These are phyloP conservation scores for Blomia tropicalis DNA, from an alignment of 2,888 invertebrate species.

Conservation along the genomic window DNA sequence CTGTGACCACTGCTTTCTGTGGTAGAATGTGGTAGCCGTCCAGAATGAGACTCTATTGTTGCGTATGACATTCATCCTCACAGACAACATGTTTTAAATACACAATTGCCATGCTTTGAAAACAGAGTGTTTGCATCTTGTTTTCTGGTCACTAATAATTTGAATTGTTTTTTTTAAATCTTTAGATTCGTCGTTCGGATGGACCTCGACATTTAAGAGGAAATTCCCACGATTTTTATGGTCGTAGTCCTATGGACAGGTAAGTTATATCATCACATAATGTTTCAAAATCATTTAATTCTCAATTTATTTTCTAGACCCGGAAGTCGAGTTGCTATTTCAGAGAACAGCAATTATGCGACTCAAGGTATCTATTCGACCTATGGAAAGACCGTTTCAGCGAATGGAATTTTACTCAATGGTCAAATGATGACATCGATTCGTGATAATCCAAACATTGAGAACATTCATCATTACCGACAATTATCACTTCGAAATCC, in stretches of 20 bases:
- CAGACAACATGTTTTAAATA: too few relatives aligned
- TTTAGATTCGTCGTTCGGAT: not conserved
- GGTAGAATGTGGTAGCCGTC: too few relatives aligned
- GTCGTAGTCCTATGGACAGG: slow-evolving; percentile 21
- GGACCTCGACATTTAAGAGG: not conserved
- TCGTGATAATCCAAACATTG: not conserved
- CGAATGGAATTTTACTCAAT: not conserved
- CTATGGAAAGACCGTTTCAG: not conserved
- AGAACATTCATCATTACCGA: not conserved
- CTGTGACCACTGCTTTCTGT: too few relatives aligned
- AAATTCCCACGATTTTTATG: slow-evolving; percentile 20
- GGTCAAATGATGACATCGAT: not conserved
- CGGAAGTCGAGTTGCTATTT: slow-evolving; percentile 43
- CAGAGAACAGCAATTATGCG: slow-evolving; percentile 43
- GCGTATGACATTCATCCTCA: too few relatives aligned
- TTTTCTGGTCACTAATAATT: not conserved
- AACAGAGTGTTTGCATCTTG: too few relatives aligned
- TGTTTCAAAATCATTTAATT: not conserved
- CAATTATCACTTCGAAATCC: slow-evolving; percentile 18
- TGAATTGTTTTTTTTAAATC: not conserved
- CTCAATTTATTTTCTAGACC: slow-evolving; percentile 34
- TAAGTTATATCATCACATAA: too few relatives aligned
- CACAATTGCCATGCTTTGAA: too few relatives aligned
- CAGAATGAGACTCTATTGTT: too few relatives aligned
- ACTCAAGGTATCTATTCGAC: slow-evolving; percentile 47